Evolutionary conservation across 2,888 invertebrate genomes (phyloP).

Genomic region (Cyaniris semiargus): DNA sequence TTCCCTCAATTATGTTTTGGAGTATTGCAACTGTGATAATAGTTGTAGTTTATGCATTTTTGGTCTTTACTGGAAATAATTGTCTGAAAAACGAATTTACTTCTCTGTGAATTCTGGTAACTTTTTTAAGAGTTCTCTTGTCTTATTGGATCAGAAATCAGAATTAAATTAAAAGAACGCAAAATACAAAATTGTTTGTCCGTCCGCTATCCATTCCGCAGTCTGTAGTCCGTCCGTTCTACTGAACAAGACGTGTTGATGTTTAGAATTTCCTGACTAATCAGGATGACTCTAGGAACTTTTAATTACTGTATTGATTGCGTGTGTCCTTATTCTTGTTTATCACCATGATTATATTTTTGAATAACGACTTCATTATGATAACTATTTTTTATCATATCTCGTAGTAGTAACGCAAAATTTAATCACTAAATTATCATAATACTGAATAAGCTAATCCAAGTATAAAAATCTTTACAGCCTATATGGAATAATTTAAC

Average conservation of each 20-base stretch:
- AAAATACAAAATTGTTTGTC: not conserved
- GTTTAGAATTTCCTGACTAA: not conserved
- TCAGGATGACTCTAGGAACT: not conserved
- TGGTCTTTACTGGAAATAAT: not conserved
- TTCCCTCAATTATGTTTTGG: constrained; percentile 26
- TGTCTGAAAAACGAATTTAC: not conserved
- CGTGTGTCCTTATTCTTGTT: not conserved
- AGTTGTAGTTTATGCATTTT: not conserved
- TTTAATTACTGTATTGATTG: not conserved
- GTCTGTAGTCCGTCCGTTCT: not conserved
- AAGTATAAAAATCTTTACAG: not conserved
- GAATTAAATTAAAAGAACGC: no score
- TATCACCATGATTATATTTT: not conserved
- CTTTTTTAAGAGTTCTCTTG: no score
- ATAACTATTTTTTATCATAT: not conserved
- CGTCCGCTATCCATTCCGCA: not conserved
- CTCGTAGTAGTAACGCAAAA: not conserved
- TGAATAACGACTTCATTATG: not conserved
- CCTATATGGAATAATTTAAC: not conserved
- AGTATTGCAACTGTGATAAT: not conserved
- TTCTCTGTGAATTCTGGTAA: not conserved
- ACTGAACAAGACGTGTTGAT: not conserved
- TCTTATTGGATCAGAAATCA: not conserved
- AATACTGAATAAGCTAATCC: not conserved
- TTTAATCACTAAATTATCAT: not conserved